Base-by-base conservation (phyloP, 2,113 vertebrate species). In the Climacteris rufus region DNA sequence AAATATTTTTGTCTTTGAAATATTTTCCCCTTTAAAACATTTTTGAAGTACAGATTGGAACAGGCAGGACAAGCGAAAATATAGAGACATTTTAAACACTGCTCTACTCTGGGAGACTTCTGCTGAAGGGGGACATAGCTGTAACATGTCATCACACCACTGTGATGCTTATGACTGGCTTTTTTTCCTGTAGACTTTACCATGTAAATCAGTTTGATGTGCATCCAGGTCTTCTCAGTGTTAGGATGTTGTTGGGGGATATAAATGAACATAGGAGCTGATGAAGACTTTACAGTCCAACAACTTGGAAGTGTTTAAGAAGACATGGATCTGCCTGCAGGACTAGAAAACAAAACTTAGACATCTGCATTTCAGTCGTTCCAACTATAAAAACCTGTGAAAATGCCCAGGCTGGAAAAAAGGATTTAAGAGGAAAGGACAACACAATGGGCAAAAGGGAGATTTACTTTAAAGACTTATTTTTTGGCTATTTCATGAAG, bases 141-240 rank as follows among this genome's bases (percentile, higher is more conserved):
- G 28, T 31, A 66, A 18, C 7, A 45, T 30, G 14, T 25, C 18
- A 54, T 45, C 7, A 31, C 13, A 53, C 1, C 2, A 3, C 89
- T 75, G 54, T 50, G 2, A 9, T 44, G 22, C 4, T 70, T 74
- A 15, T 47, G 16, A 37, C 13, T 47, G n/a, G 1, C 4, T 69
- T 82, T 70, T 53, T 17, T 90, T 90, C 57, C n/a, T 40, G 13
- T n/a, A 50, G 10, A 66, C 13, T 20, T 3, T 59, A 45, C 13
- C 1, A 45, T 0, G 1, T 37, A 57, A 70, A 66, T 13, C 4
- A 53, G 3, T 19, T 13, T 74, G 27, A 6, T 69, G 8, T 18
- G 33, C 16, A 72, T 59, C 14, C 15, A n/a, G 2, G 5, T n/a
- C 11, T 88, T 86, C 61, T 61, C 40, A 89, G 23, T 5, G 3